Evolutionary conservation across 1,140 invertebrate genomes (phyloP).

Genomic region (Ganaspis sp.): DNA sequence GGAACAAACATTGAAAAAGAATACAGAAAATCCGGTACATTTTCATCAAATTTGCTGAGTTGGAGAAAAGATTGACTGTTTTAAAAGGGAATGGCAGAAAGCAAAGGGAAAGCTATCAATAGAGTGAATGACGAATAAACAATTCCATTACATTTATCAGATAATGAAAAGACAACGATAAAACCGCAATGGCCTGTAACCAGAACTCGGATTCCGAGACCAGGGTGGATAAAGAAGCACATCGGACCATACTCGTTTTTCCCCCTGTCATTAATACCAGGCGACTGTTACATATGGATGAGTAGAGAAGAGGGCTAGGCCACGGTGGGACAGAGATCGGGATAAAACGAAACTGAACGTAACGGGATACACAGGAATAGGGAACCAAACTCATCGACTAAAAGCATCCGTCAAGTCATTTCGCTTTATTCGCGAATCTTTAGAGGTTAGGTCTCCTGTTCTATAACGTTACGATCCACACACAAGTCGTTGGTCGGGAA

Average conservation of each 20-base stretch:
- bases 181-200: constrained; percentile 59
- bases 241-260: constrained; percentile 44
- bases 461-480: no score
- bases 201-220: constrained; percentile 19
- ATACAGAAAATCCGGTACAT: no score
- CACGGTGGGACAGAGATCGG: constrained; percentile 55
- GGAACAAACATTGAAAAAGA: no score
- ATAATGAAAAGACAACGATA: constrained; percentile 70
- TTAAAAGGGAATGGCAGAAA: neutral
- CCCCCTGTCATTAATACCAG: constrained; percentile 74
- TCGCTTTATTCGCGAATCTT: constrained; percentile 60
- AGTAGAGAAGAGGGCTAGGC: constrained; percentile 66
- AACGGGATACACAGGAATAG: constrained; percentile 64
- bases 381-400: constrained; percentile 75
- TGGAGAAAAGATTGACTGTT: no score
- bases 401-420: constrained; percentile 74
- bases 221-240: constrained; percentile 54
- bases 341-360: constrained; percentile 70
- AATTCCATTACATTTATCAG: constrained; percentile 72
- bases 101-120: neutral
- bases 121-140: constrained; percentile 56
- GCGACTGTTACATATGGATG: constrained; percentile 77
- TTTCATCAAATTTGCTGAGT: no score
- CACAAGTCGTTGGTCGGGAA: no score
- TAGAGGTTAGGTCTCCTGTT: neutral